phyloP scores from a whole-genome alignment of 2,113 vertebrate genomes.

The Engystomops pustulosus region DNA sequence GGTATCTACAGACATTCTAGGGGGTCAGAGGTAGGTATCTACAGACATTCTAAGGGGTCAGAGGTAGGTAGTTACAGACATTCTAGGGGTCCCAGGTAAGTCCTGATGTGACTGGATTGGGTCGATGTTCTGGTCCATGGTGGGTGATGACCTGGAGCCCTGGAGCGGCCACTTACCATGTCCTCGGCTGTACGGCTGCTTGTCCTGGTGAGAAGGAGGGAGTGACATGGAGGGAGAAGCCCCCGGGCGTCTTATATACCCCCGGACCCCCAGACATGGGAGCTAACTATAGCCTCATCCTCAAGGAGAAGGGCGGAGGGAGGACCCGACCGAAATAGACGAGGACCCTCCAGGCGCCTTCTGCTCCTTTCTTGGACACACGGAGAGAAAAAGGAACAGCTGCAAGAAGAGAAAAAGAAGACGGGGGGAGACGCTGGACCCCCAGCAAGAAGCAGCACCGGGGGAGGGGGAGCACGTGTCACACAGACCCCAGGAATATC shows the following conservation, averaged over 20 bases:
- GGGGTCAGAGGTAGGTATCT: too few species aligned
- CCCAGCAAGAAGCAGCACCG: too few species aligned
- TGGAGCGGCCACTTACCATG: constrained; percentile 74
- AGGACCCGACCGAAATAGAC: constrained; percentile 72
- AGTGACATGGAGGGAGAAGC: constrained; percentile 56
- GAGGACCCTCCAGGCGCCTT: constrained; percentile 52
- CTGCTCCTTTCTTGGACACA: constrained; percentile 73
- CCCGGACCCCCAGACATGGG: constrained; percentile 58
- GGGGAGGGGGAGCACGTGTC: too few species aligned
- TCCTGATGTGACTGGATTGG: too few species aligned
- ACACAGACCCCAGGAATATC: too few species aligned
- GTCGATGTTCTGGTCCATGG: too few species aligned
- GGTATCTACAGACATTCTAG: too few species aligned
- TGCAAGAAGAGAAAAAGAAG: not conserved
- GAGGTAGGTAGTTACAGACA: too few species aligned
- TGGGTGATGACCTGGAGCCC: too few species aligned
- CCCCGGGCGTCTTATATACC: constrained; percentile 69
- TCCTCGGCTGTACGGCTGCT: constrained; percentile 61
- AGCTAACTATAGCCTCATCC: constrained; percentile 69
- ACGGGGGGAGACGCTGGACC: too few species aligned
- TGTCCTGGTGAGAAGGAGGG: constrained; percentile 59
- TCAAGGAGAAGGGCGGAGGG: constrained; percentile 69
- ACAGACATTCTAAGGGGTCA: too few species aligned
- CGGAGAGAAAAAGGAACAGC: constrained; percentile 41
- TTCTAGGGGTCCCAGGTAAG: too few species aligned